These are phyloP conservation scores for Ptychoptera albimana DNA, from an alignment of 2,888 invertebrate genomes.

Conservation along the genomic window DNA sequence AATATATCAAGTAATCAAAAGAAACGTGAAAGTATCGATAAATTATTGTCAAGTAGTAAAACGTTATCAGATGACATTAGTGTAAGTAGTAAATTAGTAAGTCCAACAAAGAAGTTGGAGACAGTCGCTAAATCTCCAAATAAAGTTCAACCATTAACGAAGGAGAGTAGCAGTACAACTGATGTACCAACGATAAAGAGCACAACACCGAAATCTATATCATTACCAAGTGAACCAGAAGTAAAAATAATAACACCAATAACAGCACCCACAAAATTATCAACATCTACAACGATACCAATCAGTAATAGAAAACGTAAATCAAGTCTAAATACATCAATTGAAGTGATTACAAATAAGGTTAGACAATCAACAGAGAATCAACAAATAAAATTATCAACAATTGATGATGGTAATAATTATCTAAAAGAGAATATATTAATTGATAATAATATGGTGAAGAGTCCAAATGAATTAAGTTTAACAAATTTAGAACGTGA, in stretches of 20 bases:
- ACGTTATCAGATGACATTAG: too few relatives aligned
- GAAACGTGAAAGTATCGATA: too few relatives aligned
- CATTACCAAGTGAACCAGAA: background rate
- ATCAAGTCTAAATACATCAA: background rate
- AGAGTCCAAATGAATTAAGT: slow-evolving; percentile 8
- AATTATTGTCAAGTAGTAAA: too few relatives aligned
- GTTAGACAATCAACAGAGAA: background rate
- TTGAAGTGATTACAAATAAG: background rate
- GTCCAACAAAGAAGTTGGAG: too few relatives aligned
- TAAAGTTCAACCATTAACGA: too few relatives aligned
- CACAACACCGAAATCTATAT: slow-evolving; percentile 7
- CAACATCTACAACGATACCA: slow-evolving; percentile 16
- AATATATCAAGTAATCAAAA: too few relatives aligned
- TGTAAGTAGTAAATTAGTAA: too few relatives aligned
- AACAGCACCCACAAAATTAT: slow-evolving; percentile 19
- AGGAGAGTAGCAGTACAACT: too few relatives aligned
- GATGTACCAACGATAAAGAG: too few relatives aligned
- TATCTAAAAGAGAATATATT: background rate
- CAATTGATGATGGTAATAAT: slow-evolving; percentile 2
- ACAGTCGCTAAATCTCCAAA: too few relatives aligned
- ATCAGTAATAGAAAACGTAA: too few relatives aligned
- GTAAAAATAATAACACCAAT: slow-evolving; percentile 8
- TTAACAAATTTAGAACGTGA: slow-evolving; percentile 23
- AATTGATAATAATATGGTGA: slow-evolving; percentile 11
- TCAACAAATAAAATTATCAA: background rate